A percentile compares a stretch with the other conserved stretches of the same genome.
Conservation (phyloP, 2,797 vertebrate genomes). For the Typhlichthys eigenmanni region DNA sequence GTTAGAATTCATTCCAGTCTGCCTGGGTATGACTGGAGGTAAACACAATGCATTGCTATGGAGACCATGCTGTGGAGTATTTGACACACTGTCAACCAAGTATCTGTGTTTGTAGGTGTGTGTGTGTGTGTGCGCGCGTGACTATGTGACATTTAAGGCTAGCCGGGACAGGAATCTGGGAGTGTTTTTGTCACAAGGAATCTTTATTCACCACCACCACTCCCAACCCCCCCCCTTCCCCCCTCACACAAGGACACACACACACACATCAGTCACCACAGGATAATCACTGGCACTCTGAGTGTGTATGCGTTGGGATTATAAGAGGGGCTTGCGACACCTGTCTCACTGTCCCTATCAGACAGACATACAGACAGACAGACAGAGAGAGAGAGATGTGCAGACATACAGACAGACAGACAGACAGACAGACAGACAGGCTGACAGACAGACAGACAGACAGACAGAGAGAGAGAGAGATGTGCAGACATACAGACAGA, state of each 20-base stretch:
- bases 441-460: not conserved
- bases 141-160: not conserved
- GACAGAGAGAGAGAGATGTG: not conserved
- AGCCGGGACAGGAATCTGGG: too few relatives aligned
- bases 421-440: not conserved
- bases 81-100: not conserved
- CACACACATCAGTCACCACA: constrained; percentile 55
- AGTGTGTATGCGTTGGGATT: constrained; percentile 12
- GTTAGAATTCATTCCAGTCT: too few relatives aligned
- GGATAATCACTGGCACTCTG: constrained; percentile 41
- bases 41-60: too few relatives aligned
- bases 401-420: not conserved
- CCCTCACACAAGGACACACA: constrained; percentile 46
- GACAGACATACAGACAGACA: not conserved
- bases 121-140: not conserved
- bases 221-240: constrained; percentile 1
- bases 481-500: not conserved
- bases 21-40: too few relatives aligned
- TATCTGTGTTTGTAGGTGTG: not conserved
- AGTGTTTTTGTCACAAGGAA: constrained; percentile 41
- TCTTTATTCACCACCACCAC: constrained; percentile 43
- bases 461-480: too few relatives aligned
- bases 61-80: not conserved
- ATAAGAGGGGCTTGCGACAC: too few relatives aligned
- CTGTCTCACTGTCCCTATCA: not conserved